A percentile compares a stretch with the other conserved stretches of the same genome.
Evolutionary conservation across 1,140 invertebrate genomes (phyloP).

Genomic region (Hyposmocoma kahamanoa): DNA sequence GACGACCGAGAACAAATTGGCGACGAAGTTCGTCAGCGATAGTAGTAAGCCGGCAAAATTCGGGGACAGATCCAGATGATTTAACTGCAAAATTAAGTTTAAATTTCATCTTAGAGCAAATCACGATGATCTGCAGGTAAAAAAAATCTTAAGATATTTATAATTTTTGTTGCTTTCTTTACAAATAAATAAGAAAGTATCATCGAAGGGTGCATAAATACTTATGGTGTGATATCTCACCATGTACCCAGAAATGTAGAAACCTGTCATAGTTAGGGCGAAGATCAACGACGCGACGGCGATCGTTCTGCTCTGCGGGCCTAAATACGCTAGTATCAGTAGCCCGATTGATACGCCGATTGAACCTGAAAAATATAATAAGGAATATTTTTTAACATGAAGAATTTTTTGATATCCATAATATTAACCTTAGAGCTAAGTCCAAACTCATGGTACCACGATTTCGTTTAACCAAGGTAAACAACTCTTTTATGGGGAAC

Average conservation of each 20-base stretch:
- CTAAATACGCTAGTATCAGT: conserved; percentile 32
- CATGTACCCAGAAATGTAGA: conserved; percentile 39
- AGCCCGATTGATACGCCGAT: conserved; percentile 33
- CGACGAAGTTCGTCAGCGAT: conserved; percentile 79
- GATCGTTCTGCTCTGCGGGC: conserved; percentile 27
- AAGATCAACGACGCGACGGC: conserved; percentile 32
- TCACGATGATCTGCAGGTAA: background rate
- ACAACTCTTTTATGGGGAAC: too few relatives aligned
- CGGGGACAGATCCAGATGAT: conserved; percentile 84
- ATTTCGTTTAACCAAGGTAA: too few relatives aligned
- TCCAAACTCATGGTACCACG: too few relatives aligned
- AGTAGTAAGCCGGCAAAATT: conserved; percentile 86
- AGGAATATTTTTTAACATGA: too few relatives aligned
- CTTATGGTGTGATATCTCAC: conserved; percentile 27
- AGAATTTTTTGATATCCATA: too few relatives aligned
- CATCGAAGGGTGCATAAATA: too few relatives aligned
- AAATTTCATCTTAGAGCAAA: background rate
- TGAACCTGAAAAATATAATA: conserved; percentile 27
- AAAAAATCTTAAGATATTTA: too few relatives aligned
- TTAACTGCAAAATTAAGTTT: conserved; percentile 73
- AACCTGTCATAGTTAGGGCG: conserved; percentile 39
- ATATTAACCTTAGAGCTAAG: too few relatives aligned
- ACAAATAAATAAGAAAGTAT: too few relatives aligned
- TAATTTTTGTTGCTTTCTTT: too few relatives aligned
- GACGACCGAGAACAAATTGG: conserved; percentile 79